Evolutionary conservation across 2,797 vertebrate species (phyloP).

Genomic region (Malurus leucopterus): DNA sequence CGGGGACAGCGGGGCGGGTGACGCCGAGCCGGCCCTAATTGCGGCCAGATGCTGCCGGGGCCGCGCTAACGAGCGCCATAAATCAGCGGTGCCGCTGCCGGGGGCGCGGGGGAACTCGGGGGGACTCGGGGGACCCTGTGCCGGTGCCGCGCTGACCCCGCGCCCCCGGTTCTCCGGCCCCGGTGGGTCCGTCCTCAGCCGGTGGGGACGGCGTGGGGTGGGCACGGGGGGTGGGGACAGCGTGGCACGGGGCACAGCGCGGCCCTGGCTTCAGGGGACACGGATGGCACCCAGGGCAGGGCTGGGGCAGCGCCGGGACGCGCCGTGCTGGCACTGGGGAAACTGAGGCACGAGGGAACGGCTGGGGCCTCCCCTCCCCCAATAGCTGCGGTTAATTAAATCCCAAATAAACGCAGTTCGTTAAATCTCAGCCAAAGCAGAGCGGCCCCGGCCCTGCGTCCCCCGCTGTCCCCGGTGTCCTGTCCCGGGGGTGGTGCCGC

Average conservation of each 20-base stretch:
- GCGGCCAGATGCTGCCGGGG: neutral
- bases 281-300: neutral
- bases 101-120: neutral
- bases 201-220: neutral
- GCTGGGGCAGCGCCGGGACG: neutral
- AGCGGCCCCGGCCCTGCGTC: rapidly evolving
- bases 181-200: rapidly evolving
- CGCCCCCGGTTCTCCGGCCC: rapidly evolving
- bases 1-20: neutral
- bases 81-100: neutral
- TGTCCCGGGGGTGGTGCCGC: rapidly evolving
- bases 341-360: neutral
- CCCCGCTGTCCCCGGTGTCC: neutral
- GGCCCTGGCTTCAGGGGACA: neutral
- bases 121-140: neutral
- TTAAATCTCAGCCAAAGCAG: neutral
- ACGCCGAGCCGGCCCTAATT: neutral
- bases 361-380: neutral
- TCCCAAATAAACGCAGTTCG: neutral
- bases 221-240: neutral
- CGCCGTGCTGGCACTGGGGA: neutral
- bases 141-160: rapidly evolving
- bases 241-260: neutral
- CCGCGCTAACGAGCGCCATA: neutral
- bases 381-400: neutral